phyloP scores from a whole-genome alignment of 2,113 vertebrate genomes.

The Naja naja region DNA sequence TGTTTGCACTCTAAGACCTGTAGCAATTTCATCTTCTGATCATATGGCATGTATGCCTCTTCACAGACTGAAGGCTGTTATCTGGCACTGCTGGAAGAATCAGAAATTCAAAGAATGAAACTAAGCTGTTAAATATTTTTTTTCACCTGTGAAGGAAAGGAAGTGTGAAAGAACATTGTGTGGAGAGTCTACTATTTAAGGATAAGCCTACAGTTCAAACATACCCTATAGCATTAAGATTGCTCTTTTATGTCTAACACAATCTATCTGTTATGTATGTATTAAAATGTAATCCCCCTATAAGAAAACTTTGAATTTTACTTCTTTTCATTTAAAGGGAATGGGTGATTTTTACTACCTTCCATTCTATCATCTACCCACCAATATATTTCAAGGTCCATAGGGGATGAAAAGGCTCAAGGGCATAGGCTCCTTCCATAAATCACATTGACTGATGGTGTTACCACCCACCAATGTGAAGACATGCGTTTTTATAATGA shows the following conservation, averaged over 20 bases:
- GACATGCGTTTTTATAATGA: neutral
- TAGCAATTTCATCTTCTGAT: constrained; percentile 1
- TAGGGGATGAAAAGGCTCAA: neutral
- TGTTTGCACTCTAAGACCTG: constrained; percentile 15
- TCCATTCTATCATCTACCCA: neutral
- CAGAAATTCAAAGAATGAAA: neutral
- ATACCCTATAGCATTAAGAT: neutral
- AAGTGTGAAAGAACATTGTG: neutral
- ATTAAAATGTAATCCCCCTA: neutral
- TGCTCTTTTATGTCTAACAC: neutral
- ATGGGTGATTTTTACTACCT: neutral
- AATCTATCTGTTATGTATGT: neutral
- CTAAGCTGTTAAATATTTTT: constrained; percentile 11
- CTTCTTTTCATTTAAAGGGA: neutral
- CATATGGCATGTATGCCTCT: neutral
- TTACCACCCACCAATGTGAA: neutral
- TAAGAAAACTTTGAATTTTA: neutral
- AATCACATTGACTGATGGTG: neutral
- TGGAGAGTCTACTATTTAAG: neutral
- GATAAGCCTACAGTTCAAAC: neutral
- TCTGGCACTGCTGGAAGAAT: neutral
- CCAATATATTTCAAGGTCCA: neutral
- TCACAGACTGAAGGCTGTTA: neutral
- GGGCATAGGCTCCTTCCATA: neutral
- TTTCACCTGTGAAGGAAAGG: neutral